These are phyloP conservation scores for Diploscapter pachys DNA, from an alignment of 1,140 invertebrate genomes.

Conservation along the genomic window DNA sequence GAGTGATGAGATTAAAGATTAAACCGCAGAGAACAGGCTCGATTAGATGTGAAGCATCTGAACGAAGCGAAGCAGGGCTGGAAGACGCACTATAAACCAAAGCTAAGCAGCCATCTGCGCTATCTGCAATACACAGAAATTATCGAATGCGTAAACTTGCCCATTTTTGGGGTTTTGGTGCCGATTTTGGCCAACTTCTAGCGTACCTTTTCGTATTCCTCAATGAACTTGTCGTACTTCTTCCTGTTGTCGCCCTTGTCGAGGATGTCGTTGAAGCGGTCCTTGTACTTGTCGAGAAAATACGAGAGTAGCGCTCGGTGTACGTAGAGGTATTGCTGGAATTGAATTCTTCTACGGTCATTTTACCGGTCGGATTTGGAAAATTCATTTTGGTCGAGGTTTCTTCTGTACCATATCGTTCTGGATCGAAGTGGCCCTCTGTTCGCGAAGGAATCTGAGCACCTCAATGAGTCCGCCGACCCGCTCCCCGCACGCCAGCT, in stretches of 20 bases:
- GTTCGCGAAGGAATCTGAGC: neutral
- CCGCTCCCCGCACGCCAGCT: neutral
- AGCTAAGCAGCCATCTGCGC: too few relatives aligned
- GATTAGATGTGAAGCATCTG: too few relatives aligned
- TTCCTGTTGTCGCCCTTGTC: conserved; percentile 6
- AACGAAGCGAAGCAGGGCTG: too few relatives aligned
- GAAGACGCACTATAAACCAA: too few relatives aligned
- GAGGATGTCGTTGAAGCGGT: neutral
- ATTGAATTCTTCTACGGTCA: neutral
- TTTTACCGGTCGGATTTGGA: neutral
- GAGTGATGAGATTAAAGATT: too few relatives aligned
- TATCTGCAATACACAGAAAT: too few relatives aligned
- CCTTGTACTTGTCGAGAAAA: conserved; percentile 22
- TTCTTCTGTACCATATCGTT: neutral
- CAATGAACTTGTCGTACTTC: conserved; percentile 21
- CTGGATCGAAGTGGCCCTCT: conserved; percentile 4
- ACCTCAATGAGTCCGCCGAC: neutral
- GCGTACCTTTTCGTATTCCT: conserved; percentile 14
- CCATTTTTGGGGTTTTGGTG: too few relatives aligned
- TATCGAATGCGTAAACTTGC: too few relatives aligned
- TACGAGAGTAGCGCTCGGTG: conserved; percentile 1
- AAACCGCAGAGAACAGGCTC: too few relatives aligned
- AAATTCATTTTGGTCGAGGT: too few relatives aligned
- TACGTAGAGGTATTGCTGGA: neutral
- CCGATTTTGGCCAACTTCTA: too few relatives aligned